Base-by-base conservation (phyloP, 2,797 vertebrate genomes). In the Erithacus rubecula region DNA sequence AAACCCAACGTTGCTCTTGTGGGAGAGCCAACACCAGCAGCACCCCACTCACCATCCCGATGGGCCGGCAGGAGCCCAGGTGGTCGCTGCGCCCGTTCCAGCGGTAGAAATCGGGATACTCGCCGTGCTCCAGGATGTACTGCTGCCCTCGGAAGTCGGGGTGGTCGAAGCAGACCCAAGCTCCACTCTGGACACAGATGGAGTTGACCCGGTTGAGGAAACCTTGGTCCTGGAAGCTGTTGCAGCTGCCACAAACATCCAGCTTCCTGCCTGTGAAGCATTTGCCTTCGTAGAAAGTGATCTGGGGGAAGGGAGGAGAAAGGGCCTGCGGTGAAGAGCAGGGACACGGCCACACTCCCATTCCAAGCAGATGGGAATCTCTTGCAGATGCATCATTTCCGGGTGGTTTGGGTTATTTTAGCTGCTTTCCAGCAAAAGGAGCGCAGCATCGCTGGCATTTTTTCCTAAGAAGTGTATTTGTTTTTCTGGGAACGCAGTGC, bases 151-250 rank as follows among this genome's bases (percentile, higher is more conserved):
- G 98, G 97, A 99, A 99, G 97, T 99, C 98, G 0, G 99, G 98
- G 96, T 99, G 99, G 88, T 99, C 98, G 0, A 97, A 99, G 97
- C 99, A 99, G 97, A 99, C 95, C 98, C 98, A 99, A 49, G 99
- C 98, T 1, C 98, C 98, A 1, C 98, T 99, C 97, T 98, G 98
- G 93, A 99, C 99, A 0, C 98, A 98, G 94, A 99, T 97, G 69
- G 99, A 99, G 97, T 99, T 99, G 68, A 99, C 99, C 6, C 98
- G 82, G 97, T 98, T 99, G 98, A 98, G 98, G 96, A 99, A 99
- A 51, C 99, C 99, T 32, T 98, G 96, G 96, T 99, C 99, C 97
- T 99, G 99, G 98, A 99, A 99, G 98, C 98, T 99, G 96, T 98
- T 98, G 51, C 98, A 99, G 97, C 98, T 98, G 75, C 99, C 98